Percentiles rank a stretch among this genome's conserved stretches.
Conservation (phyloP, 2,888 invertebrate species). For the Drosophila longiperda region DNA sequence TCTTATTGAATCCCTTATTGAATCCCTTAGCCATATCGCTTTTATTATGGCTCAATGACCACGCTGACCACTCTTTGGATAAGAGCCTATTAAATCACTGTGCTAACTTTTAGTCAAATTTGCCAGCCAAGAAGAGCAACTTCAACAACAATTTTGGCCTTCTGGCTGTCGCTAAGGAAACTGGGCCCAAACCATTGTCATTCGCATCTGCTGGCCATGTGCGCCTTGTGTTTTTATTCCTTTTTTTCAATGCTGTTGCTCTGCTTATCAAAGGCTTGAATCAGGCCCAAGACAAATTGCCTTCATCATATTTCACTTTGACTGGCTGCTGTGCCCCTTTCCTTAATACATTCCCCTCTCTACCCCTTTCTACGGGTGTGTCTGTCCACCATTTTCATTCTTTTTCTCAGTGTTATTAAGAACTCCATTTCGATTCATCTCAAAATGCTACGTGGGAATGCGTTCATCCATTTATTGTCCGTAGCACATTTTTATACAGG, state of each 20-base stretch:
- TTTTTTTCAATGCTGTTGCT: background rate
- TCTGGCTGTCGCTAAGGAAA: conserved; percentile 14
- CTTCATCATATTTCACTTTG: conserved; percentile 74
- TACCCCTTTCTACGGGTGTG: background rate
- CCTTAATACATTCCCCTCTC: conserved; percentile 14
- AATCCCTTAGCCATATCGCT: background rate
- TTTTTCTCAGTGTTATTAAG: conserved; percentile 30
- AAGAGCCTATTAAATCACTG: conserved; percentile 49
- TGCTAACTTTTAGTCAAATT: conserved; percentile 72
- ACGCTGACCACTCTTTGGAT: conserved; percentile 1
- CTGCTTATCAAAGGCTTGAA: conserved; percentile 65
- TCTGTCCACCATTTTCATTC: background rate
- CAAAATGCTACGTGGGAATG: conserved; percentile 48
- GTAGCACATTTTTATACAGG: conserved; percentile 44
- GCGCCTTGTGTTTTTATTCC: background rate
- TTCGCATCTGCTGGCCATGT: conserved; percentile 29
- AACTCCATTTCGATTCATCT: conserved; percentile 50
- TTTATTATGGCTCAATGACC: background rate
- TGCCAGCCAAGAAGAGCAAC: conserved; percentile 53
- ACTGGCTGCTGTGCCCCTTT: conserved; percentile 8
- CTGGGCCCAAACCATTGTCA: conserved; percentile 6
- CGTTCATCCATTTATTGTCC: conserved; percentile 36
- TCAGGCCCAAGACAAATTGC: conserved; percentile 66
- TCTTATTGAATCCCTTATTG: conserved; percentile 10
- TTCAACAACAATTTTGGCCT: conserved; percentile 11